Conservation (phyloP, 2,113 vertebrate species). For the Colius striatus region DNA sequence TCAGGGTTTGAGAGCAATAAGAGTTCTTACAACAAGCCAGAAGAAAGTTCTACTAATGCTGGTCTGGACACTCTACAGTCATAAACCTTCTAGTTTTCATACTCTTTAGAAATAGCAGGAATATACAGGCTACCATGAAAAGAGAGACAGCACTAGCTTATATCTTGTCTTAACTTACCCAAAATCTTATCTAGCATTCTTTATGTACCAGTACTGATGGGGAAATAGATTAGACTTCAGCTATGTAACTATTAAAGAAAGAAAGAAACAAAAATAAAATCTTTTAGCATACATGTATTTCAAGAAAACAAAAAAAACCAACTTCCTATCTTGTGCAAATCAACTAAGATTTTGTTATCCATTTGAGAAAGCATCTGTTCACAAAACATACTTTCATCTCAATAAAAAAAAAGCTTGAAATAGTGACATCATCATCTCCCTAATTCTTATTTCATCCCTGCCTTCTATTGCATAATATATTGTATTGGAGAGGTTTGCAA, state of each 20-base stretch:
- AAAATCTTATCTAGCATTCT: background rate
- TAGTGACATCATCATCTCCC: background rate
- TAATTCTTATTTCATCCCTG: background rate
- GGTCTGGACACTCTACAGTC: background rate
- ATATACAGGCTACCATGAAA: background rate
- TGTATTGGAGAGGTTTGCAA: background rate
- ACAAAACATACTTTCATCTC: background rate
- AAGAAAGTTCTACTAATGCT: background rate
- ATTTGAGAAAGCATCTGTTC: background rate
- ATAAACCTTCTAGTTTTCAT: background rate
- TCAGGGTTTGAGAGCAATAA: background rate
- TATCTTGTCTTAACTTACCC: background rate
- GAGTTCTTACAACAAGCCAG: background rate
- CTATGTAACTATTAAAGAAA: background rate
- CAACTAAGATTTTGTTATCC: background rate
- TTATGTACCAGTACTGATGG: background rate
- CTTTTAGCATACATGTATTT: background rate
- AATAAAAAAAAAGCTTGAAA: background rate
- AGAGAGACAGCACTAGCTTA: background rate
- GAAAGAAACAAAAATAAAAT: background rate
- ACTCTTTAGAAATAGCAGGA: background rate
- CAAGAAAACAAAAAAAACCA: constrained; percentile 20
- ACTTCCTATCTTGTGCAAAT: background rate
- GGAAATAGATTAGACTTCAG: background rate
- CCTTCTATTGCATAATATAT: background rate